These are phyloP conservation scores for Hycleus cichorii DNA, from an alignment of 1,140 invertebrate genomes.

Conservation along the genomic window DNA sequence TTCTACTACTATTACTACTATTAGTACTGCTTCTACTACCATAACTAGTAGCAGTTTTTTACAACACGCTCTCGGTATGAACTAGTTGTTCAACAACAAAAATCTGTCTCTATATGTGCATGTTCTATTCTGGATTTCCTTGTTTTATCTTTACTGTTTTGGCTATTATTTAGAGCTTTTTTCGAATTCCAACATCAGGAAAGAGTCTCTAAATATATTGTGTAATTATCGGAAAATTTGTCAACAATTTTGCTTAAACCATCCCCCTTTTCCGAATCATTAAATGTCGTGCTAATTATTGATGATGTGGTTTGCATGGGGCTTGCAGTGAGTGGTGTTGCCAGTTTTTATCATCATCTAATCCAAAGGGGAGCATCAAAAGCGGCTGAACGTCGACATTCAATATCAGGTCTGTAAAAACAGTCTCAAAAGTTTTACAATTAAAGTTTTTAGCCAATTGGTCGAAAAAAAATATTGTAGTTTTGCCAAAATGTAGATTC, in stretches of 20 bases:
- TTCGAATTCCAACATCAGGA: no score
- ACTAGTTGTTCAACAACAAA: neutral
- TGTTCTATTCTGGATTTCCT: no score
- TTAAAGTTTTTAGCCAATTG: no score
- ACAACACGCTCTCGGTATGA: conserved; percentile 15
- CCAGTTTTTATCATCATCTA: conserved; percentile 30
- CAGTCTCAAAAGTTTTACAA: neutral
- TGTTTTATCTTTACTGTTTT: no score
- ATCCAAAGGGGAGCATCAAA: conserved; percentile 21
- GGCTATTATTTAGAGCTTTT: no score
- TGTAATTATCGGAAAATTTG: no score
- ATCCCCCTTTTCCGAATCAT: neutral
- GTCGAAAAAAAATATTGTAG: no score
- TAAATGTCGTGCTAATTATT: conserved; percentile 6
- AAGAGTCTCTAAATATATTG: no score
- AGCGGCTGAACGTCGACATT: conserved; percentile 36
- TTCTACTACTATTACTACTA: neutral
- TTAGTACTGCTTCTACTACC: neutral
- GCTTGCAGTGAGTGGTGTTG: conserved; percentile 33
- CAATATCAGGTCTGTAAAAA: conserved; percentile 37
- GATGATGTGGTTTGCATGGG: conserved; percentile 31
- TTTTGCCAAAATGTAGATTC: no score
- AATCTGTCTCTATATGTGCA: no score
- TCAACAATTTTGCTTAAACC: no score
- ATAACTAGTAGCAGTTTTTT: neutral